These are phyloP conservation scores for Nematostella vectensis DNA, from an alignment of 92 coral and sea anemone species.

Conservation along the genomic window DNA sequence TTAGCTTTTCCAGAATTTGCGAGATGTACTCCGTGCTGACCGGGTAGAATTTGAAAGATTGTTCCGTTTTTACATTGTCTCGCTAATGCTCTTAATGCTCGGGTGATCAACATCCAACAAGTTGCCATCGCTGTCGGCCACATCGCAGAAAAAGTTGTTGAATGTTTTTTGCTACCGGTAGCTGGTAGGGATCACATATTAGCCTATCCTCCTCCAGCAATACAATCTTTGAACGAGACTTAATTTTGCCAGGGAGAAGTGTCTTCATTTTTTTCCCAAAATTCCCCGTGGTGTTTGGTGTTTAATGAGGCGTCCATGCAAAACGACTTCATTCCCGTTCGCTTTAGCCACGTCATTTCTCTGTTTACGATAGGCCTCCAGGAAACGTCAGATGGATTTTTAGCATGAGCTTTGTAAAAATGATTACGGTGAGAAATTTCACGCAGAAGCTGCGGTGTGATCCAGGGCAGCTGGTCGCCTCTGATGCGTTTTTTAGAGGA, in stretches of 20 bases:
- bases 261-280: slow-evolving; percentile 39
- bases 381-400: slow-evolving; percentile 22
- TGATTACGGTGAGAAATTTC: slow-evolving; percentile 32
- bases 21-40: neutral
- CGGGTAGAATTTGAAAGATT: neutral
- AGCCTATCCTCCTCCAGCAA: slow-evolving; percentile 24
- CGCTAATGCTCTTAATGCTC: slow-evolving; percentile 14
- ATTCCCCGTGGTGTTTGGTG: slow-evolving; percentile 46
- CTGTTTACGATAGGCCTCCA: slow-evolving; percentile 32
- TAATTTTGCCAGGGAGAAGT: slow-evolving; percentile 21
- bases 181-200: slow-evolving; percentile 22
- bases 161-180: slow-evolving; percentile 27
- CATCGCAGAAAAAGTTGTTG: slow-evolving; percentile 25
- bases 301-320: slow-evolving; percentile 25
- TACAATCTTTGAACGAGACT: slow-evolving; percentile 15
- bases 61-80: neutral
- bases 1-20: neutral
- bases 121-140: slow-evolving; percentile 22
- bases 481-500: slow-evolving; percentile 33
- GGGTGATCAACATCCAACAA: slow-evolving; percentile 18
- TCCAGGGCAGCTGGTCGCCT: slow-evolving; percentile 65
- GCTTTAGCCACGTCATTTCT: slow-evolving; percentile 33
- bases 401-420: slow-evolving; percentile 19
- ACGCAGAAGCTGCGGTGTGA: slow-evolving; percentile 25
- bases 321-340: slow-evolving; percentile 25